phyloP scores from a whole-genome alignment of 2,797 vertebrate genomes.

The Craterocephalus amniculus region DNA sequence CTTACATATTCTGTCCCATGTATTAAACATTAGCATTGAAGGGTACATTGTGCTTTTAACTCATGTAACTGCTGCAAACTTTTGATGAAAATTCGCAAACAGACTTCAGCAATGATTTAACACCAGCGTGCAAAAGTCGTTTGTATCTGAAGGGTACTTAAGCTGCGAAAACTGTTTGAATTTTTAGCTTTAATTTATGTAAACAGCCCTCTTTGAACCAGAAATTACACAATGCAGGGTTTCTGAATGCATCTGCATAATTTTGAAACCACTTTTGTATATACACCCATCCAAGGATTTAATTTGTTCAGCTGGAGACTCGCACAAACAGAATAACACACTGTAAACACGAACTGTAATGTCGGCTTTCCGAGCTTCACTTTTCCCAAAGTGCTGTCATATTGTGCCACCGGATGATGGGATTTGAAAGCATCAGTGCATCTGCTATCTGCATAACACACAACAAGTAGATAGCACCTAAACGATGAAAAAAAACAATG shows the following conservation, averaged over 20 bases:
- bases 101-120: background rate
- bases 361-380: too few species aligned
- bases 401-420: slow-evolving; percentile 13
- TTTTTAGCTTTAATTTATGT: slow-evolving; percentile 31
- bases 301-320: slow-evolving; percentile 51
- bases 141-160: background rate
- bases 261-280: slow-evolving; percentile 31
- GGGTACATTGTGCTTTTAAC: too few species aligned
- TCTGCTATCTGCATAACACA: background rate
- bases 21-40: too few species aligned
- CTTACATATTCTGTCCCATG: too few species aligned
- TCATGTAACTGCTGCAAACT: background rate
- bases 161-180: slow-evolving; percentile 10
- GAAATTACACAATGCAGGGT: slow-evolving; percentile 36
- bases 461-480: background rate
- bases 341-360: slow-evolving; percentile 2
- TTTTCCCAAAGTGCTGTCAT: slow-evolving; percentile 12
- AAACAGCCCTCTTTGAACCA: slow-evolving; percentile 36
- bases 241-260: slow-evolving; percentile 31
- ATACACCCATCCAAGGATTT: slow-evolving; percentile 46
- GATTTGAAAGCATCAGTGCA: slow-evolving; percentile 11
- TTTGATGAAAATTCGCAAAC: background rate
- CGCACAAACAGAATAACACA: slow-evolving; percentile 31
- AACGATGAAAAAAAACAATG: background rate
- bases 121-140: background rate